Percentiles rank a stretch among this genome's conserved stretches.
Evolutionary conservation across 2,113 vertebrate species (phyloP).

Genomic region (Leucopsar rothschildi): DNA sequence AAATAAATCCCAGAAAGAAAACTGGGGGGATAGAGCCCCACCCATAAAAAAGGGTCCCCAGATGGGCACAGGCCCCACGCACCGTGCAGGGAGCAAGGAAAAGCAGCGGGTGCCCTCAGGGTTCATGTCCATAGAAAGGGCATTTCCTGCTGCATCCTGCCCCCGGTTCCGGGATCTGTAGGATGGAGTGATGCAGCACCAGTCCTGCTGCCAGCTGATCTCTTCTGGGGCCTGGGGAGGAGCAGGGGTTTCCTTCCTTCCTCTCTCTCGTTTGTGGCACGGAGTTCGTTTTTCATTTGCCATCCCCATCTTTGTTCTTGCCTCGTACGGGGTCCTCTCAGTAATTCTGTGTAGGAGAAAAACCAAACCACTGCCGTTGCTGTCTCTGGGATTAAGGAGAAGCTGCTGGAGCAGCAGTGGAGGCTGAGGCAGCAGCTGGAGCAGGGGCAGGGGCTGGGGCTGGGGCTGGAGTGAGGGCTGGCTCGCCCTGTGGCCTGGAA

Average conservation of each 20-base stretch:
- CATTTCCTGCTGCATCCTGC: background rate
- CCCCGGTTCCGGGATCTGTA: background rate
- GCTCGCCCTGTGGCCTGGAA: constrained; percentile 76
- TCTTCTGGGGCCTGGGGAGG: constrained; percentile 5
- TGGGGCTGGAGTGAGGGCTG: constrained; percentile 62
- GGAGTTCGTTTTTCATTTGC: constrained; percentile 29
- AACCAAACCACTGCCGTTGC: constrained; percentile 27
- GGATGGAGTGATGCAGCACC: constrained; percentile 2
- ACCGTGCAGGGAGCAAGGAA: background rate
- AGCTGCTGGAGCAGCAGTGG: constrained; percentile 26
- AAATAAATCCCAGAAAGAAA: constrained; percentile 62
- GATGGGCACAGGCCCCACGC: constrained; percentile 44
- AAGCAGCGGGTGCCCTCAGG: constrained; percentile 13
- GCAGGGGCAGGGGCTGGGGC: constrained; percentile 9
- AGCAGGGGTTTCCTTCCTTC: constrained; percentile 36
- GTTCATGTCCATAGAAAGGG: background rate
- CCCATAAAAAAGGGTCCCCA: constrained; percentile 54
- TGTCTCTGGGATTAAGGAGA: constrained; percentile 54
- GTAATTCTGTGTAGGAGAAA: constrained; percentile 44
- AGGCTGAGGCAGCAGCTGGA: constrained; percentile 53
- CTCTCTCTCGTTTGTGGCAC: constrained; percentile 18
- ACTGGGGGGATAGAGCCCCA: constrained; percentile 41
- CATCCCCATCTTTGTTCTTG: constrained; percentile 57
- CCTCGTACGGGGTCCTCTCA: constrained; percentile 56
- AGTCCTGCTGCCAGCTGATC: constrained; percentile 46